phyloP scores from a whole-genome alignment of 2,113 vertebrate genomes.

The Notarius quadriscutis region DNA sequence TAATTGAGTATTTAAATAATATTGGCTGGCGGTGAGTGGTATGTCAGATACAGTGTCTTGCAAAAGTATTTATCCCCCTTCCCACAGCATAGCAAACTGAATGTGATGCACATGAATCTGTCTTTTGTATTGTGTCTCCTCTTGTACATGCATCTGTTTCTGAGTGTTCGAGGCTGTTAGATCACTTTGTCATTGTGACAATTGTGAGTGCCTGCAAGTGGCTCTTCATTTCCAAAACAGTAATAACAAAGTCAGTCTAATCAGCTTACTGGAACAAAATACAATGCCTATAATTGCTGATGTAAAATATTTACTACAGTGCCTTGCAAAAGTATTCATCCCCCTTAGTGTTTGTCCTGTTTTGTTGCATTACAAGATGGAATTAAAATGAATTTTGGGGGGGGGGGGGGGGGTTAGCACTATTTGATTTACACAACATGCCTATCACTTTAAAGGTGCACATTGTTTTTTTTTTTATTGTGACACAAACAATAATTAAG shows the following conservation, averaged over 20 bases:
- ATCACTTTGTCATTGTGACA: slow-evolving; percentile 5
- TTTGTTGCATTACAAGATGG: too few relatives aligned
- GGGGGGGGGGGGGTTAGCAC: too few relatives aligned
- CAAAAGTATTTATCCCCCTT: too few relatives aligned
- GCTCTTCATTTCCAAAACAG: slow-evolving; percentile 2
- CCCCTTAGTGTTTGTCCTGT: too few relatives aligned
- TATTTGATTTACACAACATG: too few relatives aligned
- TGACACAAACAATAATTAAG: too few relatives aligned
- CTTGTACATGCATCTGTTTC: neutral
- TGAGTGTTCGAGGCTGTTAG: neutral
- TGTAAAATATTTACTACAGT: neutral
- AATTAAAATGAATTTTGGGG: too few relatives aligned
- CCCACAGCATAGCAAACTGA: neutral
- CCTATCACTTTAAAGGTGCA: too few relatives aligned
- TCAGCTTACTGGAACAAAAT: neutral
- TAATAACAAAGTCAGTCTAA: neutral
- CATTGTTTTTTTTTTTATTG: too few relatives aligned
- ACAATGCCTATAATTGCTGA: neutral
- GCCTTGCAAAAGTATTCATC: too few relatives aligned
- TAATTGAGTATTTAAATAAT: neutral
- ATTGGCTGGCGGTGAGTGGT: too few relatives aligned
- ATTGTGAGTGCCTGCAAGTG: neutral
- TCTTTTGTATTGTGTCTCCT: neutral
- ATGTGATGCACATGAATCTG: neutral
- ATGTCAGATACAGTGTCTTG: too few relatives aligned